phyloP scores from a whole-genome alignment of 2,888 invertebrate species.

The Troides oblongomaculatus region DNA sequence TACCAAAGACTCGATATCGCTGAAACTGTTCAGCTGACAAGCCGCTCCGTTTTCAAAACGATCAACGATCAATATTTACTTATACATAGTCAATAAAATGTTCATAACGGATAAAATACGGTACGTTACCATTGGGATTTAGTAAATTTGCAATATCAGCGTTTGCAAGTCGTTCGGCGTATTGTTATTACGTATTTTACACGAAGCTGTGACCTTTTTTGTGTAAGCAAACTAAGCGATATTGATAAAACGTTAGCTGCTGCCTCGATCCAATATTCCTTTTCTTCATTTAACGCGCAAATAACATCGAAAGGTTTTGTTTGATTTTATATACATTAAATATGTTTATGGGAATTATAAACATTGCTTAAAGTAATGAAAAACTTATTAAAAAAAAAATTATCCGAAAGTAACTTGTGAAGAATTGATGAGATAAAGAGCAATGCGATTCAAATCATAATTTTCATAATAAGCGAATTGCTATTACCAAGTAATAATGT shows the following conservation, averaged over 20 bases:
- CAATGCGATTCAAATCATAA: too few relatives aligned
- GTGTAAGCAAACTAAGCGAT: slow-evolving; percentile 15
- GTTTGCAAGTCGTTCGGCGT: slow-evolving; percentile 12
- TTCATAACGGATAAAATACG: slow-evolving; percentile 2
- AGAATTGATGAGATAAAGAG: too few relatives aligned
- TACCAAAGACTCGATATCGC: not conserved
- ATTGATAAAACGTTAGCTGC: slow-evolving; percentile 19
- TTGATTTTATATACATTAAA: not conserved
- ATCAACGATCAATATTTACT: slow-evolving; percentile 5
- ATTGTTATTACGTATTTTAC: slow-evolving; percentile 25
- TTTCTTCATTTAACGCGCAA: not conserved
- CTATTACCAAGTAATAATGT: too few relatives aligned
- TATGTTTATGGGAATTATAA: not conserved
- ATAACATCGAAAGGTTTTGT: not conserved
- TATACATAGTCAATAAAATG: slow-evolving; percentile 5
- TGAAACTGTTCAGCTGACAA: not conserved
- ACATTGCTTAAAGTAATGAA: too few relatives aligned
- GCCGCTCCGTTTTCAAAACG: not conserved
- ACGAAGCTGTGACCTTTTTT: slow-evolving; percentile 22
- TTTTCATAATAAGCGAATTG: too few relatives aligned
- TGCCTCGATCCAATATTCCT: slow-evolving; percentile 1
- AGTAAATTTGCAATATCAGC: slow-evolving; percentile 24
- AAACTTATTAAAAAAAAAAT: too few relatives aligned
- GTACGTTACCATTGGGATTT: slow-evolving; percentile 5
- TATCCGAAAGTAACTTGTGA: too few relatives aligned